phyloP scores from a whole-genome alignment of 2,797 vertebrate genomes.

The Trematomus bernacchii region DNA sequence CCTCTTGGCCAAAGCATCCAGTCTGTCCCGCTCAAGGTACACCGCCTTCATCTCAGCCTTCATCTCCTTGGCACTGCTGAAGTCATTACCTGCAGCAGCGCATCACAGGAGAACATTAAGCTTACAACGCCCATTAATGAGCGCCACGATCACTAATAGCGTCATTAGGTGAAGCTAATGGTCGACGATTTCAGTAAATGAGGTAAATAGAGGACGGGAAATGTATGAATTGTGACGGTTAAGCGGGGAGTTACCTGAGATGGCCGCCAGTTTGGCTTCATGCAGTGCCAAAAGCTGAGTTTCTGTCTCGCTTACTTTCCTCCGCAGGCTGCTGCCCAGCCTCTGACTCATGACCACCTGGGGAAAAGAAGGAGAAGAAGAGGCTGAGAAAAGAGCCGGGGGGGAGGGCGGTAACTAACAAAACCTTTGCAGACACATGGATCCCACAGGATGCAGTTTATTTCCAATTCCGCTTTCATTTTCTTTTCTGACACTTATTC shows the following conservation, averaged over 20 bases:
- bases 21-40: constrained; percentile 85
- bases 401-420: constrained; percentile 54
- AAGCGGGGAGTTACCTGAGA: constrained; percentile 86
- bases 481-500: constrained; percentile 66
- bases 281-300: constrained; percentile 89
- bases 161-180: constrained; percentile 64
- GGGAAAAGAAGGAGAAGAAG: constrained; percentile 67
- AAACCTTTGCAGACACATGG: constrained; percentile 72
- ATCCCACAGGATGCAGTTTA: constrained; percentile 72
- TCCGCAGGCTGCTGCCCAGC: constrained; percentile 88
- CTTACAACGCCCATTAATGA: constrained; percentile 58
- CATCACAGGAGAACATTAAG: constrained; percentile 61
- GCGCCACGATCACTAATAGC: constrained; percentile 62
- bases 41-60: constrained; percentile 88
- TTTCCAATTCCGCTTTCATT: constrained; percentile 72
- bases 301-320: constrained; percentile 90
- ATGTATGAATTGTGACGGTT: constrained; percentile 22
- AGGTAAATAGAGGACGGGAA: constrained; percentile 52
- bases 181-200: constrained; percentile 51
- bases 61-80: constrained; percentile 89
- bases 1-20: constrained; percentile 87
- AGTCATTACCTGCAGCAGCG: constrained; percentile 87
- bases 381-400: constrained; percentile 12
- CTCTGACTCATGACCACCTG: constrained; percentile 91
- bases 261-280: constrained; percentile 90